Percentiles rank a stretch among this genome's conserved stretches.
These are phyloP conservation scores for Hydrocynus forskahlii DNA, from an alignment of 2,797 vertebrate genomes.

Conservation along the genomic window DNA sequence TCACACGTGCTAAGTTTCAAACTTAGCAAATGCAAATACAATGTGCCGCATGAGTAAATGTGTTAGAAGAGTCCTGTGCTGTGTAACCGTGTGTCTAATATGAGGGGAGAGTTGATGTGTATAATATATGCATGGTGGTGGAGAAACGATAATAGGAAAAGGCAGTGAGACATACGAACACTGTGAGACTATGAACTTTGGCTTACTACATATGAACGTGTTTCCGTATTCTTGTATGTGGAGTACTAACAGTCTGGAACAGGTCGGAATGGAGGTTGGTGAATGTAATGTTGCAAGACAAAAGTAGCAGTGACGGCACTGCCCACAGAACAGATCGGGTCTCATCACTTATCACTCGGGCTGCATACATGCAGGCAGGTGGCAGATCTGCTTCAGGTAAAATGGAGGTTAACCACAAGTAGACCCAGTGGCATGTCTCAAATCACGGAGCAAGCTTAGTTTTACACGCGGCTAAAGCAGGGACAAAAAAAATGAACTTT, in stretches of 20 bases:
- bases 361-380: neutral
- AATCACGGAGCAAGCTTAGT: neutral
- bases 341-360: neutral
- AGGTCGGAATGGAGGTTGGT: neutral
- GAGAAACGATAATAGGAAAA: constrained; percentile 22
- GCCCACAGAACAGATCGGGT: constrained; percentile 5
- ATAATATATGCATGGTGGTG: constrained; percentile 4
- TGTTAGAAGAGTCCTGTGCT: constrained; percentile 37
- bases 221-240: neutral
- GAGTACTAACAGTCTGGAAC: constrained; percentile 1
- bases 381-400: constrained; percentile 3
- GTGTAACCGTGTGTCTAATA: constrained; percentile 37
- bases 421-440: neutral
- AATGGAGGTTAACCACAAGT: neutral
- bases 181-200: constrained; percentile 4
- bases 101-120: constrained; percentile 35
- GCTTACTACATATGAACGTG: neutral
- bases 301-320: neutral
- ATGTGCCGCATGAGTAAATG: constrained; percentile 34
- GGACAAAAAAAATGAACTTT: too few relatives aligned
- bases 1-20: constrained; percentile 12
- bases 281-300: constrained; percentile 20
- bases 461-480: constrained; percentile 5
- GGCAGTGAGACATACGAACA: neutral
- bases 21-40: constrained; percentile 46